Percentiles rank a stretch among this genome's conserved stretches.
Conservation (phyloP, 2,888 invertebrate species). For the Phaedon cochleariae region DNA sequence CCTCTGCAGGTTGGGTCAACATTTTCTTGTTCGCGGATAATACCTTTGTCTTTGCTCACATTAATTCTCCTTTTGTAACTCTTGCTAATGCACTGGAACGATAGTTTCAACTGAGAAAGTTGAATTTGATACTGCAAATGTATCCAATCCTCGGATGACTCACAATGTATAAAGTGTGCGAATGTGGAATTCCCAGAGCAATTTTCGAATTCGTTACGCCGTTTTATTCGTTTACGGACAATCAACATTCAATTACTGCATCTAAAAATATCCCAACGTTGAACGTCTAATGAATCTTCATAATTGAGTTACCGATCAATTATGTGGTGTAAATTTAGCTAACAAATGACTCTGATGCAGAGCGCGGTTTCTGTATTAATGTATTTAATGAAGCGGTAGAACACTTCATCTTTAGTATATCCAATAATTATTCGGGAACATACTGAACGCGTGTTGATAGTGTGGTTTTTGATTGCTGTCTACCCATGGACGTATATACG, state of each 20-base stretch:
- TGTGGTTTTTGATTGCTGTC: background rate
- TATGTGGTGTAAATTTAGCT: conserved; percentile 44
- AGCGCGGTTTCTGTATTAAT: conserved; percentile 44
- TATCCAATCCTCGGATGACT: background rate
- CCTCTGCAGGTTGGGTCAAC: no score
- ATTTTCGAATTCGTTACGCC: conserved; percentile 28
- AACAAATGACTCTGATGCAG: conserved; percentile 44
- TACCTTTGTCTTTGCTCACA: no score
- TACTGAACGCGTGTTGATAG: background rate
- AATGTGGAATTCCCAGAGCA: background rate
- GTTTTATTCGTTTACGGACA: conserved; percentile 11
- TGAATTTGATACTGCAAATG: no score
- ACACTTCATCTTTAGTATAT: conserved; percentile 42
- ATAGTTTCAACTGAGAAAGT: no score
- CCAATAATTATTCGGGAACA: background rate
- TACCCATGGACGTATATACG: no score
- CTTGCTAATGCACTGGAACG: no score
- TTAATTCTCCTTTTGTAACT: no score
- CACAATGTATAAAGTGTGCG: background rate
- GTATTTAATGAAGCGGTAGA: conserved; percentile 45
- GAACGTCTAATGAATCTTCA: conserved; percentile 40
- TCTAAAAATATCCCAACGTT: conserved; percentile 25
- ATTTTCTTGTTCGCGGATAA: no score
- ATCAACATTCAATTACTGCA: conserved; percentile 27
- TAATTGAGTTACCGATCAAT: conserved; percentile 47